Conservation (phyloP, 2,888 invertebrate species). For the Aplocera efformata region DNA sequence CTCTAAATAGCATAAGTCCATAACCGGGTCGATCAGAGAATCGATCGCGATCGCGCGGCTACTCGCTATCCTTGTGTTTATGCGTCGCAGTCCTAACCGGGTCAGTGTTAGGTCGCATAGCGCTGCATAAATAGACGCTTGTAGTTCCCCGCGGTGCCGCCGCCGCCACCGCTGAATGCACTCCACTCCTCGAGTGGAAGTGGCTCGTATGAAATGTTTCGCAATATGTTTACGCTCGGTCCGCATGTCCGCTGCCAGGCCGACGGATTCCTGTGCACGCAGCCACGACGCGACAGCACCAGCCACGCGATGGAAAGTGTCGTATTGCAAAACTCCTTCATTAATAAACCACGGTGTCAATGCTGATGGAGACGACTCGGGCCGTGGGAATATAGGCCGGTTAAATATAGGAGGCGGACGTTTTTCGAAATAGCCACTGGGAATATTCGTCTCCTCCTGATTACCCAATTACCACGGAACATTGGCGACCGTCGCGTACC, state of each 20-base stretch:
- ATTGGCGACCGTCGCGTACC: slow-evolving; percentile 13
- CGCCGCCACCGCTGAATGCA: slow-evolving; percentile 15
- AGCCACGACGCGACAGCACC: no score
- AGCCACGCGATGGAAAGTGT: slow-evolving; percentile 10
- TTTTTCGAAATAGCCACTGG: slow-evolving; percentile 39
- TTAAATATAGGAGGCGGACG: slow-evolving; percentile 52
- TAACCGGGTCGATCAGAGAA: slow-evolving; percentile 44
- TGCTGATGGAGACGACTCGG: slow-evolving; percentile 36
- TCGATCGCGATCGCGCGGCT: slow-evolving; percentile 29
- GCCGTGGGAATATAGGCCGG: slow-evolving; percentile 66
- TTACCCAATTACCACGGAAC: slow-evolving; percentile 17
- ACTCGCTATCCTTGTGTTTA: slow-evolving; percentile 66
- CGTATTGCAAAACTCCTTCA: slow-evolving; percentile 54
- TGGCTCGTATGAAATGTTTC: slow-evolving; percentile 53
- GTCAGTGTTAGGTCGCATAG: slow-evolving; percentile 79
- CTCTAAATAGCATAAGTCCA: slow-evolving; percentile 49
- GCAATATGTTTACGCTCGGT: slow-evolving; percentile 62
- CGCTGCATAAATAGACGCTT: slow-evolving; percentile 69
- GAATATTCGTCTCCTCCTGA: slow-evolving; percentile 20
- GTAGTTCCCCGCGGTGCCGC: slow-evolving; percentile 43
- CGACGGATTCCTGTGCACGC: slow-evolving; percentile 55
- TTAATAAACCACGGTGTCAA: slow-evolving; percentile 44
- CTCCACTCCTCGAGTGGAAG: slow-evolving; percentile 34
- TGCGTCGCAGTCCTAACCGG: slow-evolving; percentile 66
- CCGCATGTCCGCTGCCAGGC: slow-evolving; percentile 57